Evolutionary conservation across 2,797 vertebrate species (phyloP).

Genomic region (Caiman crocodilus): DNA sequence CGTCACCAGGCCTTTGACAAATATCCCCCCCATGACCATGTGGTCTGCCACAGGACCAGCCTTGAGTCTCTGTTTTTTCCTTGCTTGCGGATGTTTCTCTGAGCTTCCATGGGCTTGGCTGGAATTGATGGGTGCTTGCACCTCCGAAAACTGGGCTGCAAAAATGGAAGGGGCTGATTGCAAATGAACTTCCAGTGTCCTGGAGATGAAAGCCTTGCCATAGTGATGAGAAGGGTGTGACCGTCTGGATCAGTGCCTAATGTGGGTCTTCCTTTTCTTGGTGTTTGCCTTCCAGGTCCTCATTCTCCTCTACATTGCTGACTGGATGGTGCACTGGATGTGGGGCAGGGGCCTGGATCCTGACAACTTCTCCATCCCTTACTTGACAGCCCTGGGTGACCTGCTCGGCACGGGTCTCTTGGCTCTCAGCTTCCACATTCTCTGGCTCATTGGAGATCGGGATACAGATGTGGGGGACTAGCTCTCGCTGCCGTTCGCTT

Average conservation of each 20-base stretch:
- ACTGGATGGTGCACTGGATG: constrained; percentile 99
- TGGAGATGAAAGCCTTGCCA: not conserved
- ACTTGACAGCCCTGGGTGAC: constrained; percentile 97
- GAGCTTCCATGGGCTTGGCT: not conserved
- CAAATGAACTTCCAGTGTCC: not conserved
- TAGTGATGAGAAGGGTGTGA: fast-evolving
- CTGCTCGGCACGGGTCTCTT: constrained; percentile 96
- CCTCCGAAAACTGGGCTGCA: not conserved
- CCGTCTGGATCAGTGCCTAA: not conserved
- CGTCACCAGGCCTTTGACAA: fast-evolving
- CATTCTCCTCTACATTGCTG: constrained; percentile 96
- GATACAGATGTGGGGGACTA: constrained; percentile 93
- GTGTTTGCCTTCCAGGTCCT: constrained; percentile 86
- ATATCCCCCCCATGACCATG: not conserved
- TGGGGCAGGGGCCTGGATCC: constrained; percentile 97
- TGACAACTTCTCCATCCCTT: constrained; percentile 99
- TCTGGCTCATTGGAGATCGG: constrained; percentile 96
- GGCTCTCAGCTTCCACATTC: constrained; percentile 96
- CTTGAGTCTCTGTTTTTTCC: not conserved
- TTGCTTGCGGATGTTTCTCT: fast-evolving
- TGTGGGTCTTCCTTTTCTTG: not conserved
- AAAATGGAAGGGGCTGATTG: not conserved
- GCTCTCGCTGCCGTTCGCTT: constrained; percentile 44
- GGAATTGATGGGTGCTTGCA: fast-evolving
- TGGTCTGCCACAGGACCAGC: not conserved